phyloP scores from a whole-genome alignment of 2,113 vertebrate species.

The Tragelaphus imberbis region DNA sequence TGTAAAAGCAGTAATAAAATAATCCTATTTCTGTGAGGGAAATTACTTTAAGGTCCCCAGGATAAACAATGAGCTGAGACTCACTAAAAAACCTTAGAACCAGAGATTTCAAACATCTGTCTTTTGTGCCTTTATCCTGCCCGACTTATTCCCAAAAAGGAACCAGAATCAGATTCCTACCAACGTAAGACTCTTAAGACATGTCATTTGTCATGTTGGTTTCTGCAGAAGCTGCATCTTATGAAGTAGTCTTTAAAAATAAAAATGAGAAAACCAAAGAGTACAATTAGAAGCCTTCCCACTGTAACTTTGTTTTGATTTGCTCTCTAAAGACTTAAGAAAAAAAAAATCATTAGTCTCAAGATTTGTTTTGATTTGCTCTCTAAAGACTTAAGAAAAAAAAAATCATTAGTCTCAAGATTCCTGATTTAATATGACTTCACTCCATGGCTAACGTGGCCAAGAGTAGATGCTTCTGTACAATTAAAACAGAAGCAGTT shows the following conservation, averaged over 20 bases:
- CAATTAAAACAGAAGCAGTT: slow-evolving; percentile 40
- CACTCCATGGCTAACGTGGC: slow-evolving; percentile 10
- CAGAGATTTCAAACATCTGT: not conserved
- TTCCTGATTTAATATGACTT: slow-evolving; percentile 32
- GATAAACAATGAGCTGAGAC: slow-evolving; percentile 10
- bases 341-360: slow-evolving; percentile 16
- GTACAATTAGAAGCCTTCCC: not conserved
- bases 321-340: slow-evolving; percentile 4
- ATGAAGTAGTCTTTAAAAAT: slow-evolving; percentile 28
- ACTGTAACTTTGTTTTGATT: slow-evolving; percentile 42
- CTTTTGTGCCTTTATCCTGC: not conserved
- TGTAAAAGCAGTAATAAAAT: slow-evolving; percentile 17
- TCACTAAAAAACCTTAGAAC: not conserved
- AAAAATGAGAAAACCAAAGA: slow-evolving; percentile 21
- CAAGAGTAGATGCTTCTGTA: slow-evolving; percentile 36
- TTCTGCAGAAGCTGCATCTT: not conserved
- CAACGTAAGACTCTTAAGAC: not conserved
- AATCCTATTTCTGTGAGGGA: slow-evolving; percentile 30
- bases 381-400: slow-evolving; percentile 9
- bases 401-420: slow-evolving; percentile 1
- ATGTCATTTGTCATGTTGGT: not conserved
- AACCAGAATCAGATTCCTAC: not conserved
- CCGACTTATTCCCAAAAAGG: not conserved
- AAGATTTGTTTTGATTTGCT: slow-evolving; percentile 52
- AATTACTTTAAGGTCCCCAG: slow-evolving; percentile 27